These are phyloP conservation scores for Coregonus ussuriensis DNA, from an alignment of 2,797 vertebrate species.

Conservation along the genomic window DNA sequence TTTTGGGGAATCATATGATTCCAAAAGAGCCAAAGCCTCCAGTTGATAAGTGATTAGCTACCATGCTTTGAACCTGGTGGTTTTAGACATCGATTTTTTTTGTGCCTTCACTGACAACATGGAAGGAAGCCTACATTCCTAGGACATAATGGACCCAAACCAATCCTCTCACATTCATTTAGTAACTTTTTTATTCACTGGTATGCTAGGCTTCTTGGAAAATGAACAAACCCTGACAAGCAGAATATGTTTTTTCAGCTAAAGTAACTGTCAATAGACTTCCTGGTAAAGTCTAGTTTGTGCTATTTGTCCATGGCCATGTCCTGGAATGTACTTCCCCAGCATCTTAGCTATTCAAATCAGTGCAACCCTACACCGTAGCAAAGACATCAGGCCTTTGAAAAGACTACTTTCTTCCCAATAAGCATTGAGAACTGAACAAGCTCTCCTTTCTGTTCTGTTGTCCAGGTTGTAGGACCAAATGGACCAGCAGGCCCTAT, in stretches of 20 bases:
- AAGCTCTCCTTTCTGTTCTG: slow-evolving; percentile 15
- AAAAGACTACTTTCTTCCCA: slow-evolving; percentile 4
- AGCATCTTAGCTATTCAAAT: slow-evolving; percentile 11
- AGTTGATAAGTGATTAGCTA: slow-evolving; percentile 21
- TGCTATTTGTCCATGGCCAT: slow-evolving; percentile 19
- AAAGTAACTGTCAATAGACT: slow-evolving; percentile 35
- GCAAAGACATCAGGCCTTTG: slow-evolving; percentile 6
- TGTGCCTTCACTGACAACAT: slow-evolving; percentile 35
- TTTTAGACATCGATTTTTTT: neutral
- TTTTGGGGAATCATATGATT: slow-evolving; percentile 15
- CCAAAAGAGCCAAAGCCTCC: slow-evolving; percentile 11
- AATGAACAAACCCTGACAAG: slow-evolving; percentile 48
- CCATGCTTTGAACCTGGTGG: slow-evolving; percentile 5
- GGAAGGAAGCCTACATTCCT: slow-evolving; percentile 65
- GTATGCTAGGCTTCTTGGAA: slow-evolving; percentile 43
- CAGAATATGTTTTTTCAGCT: slow-evolving; percentile 52
- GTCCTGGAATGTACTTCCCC: slow-evolving; percentile 47
- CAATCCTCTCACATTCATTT: slow-evolving; percentile 68
- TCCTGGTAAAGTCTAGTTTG: neutral
- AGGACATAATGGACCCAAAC: slow-evolving; percentile 64
- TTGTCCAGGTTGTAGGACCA: slow-evolving; percentile 86
- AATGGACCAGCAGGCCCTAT: slow-evolving; percentile 90
- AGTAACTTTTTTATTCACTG: slow-evolving; percentile 40
- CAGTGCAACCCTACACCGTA: neutral
- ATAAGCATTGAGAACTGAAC: slow-evolving; percentile 9